Evolutionary conservation across 2,113 vertebrate species (phyloP), one percentile per base, ranked within the genome.

Genomic region (Hypomesus transpacificus): DNA sequence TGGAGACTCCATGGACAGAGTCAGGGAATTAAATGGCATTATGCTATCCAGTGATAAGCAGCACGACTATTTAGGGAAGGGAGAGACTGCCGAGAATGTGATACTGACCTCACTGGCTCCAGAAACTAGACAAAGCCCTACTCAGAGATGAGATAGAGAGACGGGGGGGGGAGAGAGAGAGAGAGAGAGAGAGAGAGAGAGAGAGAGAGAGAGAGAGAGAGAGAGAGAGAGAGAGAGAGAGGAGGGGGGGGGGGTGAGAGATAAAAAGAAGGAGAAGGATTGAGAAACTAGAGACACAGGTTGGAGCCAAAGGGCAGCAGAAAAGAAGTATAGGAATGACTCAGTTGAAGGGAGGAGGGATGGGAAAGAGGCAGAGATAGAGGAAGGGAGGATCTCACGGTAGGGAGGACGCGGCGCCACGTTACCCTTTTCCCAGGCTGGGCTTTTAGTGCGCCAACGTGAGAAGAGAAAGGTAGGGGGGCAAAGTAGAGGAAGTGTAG

Each of bases 81-180:
- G 4, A 20, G 28, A n/a, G 46, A 14, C 58, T 26, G 17, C 16
- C 16, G 16, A 46, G 64, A 57, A 64, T 60, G 34, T 17, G 9
- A 50, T 56, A 39, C 58, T 24, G 26, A 58, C 50, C 21, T 46
- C 28, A 63, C 50, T 64, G 66, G 66, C 67, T 64, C 67, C 59
- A 65, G 14, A 64, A 39, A 69, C 59, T 28, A 64, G 26, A 67
- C 68, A 60, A 70, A 53, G 60, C 22, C 17, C 60, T 64, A 18
- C 50, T 28, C 51, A 71, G 24, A 62, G 57, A 61, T 46, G 9
- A 11, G 67, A 68, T n/a, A 18, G 46, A 54, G 66, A 53, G 66
- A 21, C 20, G 52, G 64, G 50, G 24, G 64, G 20, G 46, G 31
- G 62, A 31, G 46, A 16, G 20, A 22, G 56, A 58, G 11, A n/a